These are phyloP conservation scores for Acanthornis magna DNA, from an alignment of 2,797 vertebrate genomes.

Conservation along the genomic window DNA sequence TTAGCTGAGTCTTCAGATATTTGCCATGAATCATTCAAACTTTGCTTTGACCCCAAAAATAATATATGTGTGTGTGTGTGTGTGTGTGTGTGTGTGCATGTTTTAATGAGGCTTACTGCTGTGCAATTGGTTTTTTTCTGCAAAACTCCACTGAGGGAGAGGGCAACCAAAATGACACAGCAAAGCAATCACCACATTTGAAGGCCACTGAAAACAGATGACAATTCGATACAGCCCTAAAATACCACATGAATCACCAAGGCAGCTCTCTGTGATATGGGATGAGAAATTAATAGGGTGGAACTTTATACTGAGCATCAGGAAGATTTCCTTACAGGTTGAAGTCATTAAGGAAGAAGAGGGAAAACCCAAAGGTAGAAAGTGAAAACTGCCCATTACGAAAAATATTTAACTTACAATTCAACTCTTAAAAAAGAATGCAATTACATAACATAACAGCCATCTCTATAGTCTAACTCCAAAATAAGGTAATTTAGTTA, in stretches of 20 bases:
- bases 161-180: background rate
- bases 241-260: background rate
- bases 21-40: constrained; percentile 7
- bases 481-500: background rate
- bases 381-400: background rate
- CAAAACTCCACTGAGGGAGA: background rate
- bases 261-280: background rate
- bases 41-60: background rate
- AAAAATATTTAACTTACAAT: background rate
- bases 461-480: background rate
- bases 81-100: background rate
- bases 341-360: background rate
- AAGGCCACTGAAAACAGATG: background rate
- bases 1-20: constrained; percentile 10
- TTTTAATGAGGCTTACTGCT: background rate
- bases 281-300: background rate
- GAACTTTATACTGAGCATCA: background rate
- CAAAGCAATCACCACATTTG: background rate
- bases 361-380: background rate
- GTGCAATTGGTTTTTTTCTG: background rate
- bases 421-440: background rate
- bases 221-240: background rate
- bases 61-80: no score
- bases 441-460: background rate
- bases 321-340: background rate